These are phyloP conservation scores for Hartigia nigra DNA, from an alignment of 2,888 invertebrate species.

Conservation along the genomic window DNA sequence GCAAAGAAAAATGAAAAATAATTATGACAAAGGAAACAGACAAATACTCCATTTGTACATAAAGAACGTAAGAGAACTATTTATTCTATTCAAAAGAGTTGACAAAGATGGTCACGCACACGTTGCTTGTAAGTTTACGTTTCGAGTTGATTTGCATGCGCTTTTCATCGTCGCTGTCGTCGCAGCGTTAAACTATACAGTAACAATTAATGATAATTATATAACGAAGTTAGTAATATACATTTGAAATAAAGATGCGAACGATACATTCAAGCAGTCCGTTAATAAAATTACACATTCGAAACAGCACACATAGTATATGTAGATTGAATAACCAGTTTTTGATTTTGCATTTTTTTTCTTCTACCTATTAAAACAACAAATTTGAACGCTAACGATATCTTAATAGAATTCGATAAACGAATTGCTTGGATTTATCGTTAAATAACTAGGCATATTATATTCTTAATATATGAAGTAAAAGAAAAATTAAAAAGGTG, in stretches of 20 bases:
- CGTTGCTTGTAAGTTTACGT: constrained; percentile 36
- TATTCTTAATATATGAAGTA: constrained; percentile 59
- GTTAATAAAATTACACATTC: background rate
- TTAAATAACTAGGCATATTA: constrained; percentile 54
- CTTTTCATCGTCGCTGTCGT: constrained; percentile 41
- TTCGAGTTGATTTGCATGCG: constrained; percentile 48
- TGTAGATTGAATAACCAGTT: background rate
- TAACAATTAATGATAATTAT: constrained; percentile 35
- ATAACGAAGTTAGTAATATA: constrained; percentile 36
- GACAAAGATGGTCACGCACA: constrained; percentile 26
- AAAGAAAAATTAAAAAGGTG: constrained; percentile 38
- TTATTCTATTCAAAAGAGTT: constrained; percentile 14
- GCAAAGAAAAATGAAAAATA: background rate
- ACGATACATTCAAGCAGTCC: background rate
- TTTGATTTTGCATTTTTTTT: background rate
- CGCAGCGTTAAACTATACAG: constrained; percentile 39
- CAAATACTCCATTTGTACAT: constrained; percentile 39
- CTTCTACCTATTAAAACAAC: background rate
- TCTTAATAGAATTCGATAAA: background rate
- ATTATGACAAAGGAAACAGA: background rate
- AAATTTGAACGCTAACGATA: background rate
- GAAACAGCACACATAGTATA: background rate
- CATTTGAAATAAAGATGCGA: constrained; percentile 32
- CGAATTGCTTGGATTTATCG: constrained; percentile 12
- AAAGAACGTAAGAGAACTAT: constrained; percentile 27